Evolutionary conservation across 2,113 vertebrate species (phyloP).

Genomic region (Clarias macrocephalus): DNA sequence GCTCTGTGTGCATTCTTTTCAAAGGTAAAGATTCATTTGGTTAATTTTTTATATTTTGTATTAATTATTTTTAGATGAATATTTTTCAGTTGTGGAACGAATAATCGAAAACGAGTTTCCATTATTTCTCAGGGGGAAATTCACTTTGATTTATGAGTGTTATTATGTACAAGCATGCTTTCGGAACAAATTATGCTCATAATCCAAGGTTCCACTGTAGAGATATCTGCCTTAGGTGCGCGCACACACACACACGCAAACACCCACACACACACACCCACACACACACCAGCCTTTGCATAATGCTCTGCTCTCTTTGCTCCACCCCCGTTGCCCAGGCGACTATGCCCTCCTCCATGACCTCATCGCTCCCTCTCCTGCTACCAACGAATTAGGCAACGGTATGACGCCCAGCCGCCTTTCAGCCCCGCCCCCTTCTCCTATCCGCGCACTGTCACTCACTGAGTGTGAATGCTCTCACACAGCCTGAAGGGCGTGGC

Average conservation of each 20-base stretch:
- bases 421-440: constrained; percentile 23
- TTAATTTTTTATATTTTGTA: too few relatives aligned
- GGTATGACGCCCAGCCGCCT: constrained; percentile 62
- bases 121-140: too few relatives aligned
- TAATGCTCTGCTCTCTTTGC: constrained; percentile 71
- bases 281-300: constrained; percentile 42
- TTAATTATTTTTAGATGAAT: too few relatives aligned
- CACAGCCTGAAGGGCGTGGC: not conserved
- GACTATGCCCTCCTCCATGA: constrained; percentile 77
- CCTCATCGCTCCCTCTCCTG: constrained; percentile 76
- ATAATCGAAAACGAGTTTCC: too few relatives aligned
- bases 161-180: too few relatives aligned
- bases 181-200: too few relatives aligned
- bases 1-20: too few relatives aligned
- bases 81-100: too few relatives aligned
- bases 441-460: constrained; percentile 38
- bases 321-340: constrained; percentile 73
- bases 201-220: not conserved
- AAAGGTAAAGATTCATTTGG: too few relatives aligned
- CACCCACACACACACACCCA: constrained; percentile 48
- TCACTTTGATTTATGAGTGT: too few relatives aligned
- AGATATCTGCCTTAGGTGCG: not conserved
- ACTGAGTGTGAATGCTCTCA: constrained; percentile 15
- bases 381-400: constrained; percentile 79
- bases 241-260: constrained; percentile 6